Percentiles rank a stretch among this genome's conserved stretches.
These are phyloP conservation scores for Geococcyx californianus DNA, from an alignment of 2,113 vertebrate genomes.

Conservation along the genomic window DNA sequence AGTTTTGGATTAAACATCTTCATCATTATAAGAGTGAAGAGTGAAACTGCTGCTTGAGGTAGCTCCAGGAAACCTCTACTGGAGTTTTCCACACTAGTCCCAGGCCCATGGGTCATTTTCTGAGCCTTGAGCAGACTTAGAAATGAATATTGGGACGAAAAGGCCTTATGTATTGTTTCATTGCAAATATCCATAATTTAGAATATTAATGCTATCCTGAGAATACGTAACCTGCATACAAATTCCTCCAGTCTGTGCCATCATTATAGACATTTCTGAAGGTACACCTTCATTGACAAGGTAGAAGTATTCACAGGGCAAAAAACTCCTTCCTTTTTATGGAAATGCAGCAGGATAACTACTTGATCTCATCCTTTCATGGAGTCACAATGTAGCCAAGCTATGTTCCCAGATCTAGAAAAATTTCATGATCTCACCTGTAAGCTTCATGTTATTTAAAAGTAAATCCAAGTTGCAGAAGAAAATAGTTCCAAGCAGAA, in stretches of 20 bases:
- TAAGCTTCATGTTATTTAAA: not conserved
- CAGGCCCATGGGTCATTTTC: not conserved
- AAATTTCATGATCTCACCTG: not conserved
- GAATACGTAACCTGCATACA: not conserved
- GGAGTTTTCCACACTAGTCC: not conserved
- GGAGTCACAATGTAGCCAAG: not conserved
- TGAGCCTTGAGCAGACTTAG: not conserved
- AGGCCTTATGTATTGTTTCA: not conserved
- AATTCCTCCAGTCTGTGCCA: not conserved
- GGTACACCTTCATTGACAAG: fast-evolving
- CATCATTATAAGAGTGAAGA: not conserved
- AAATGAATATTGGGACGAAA: not conserved
- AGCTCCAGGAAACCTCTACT: not conserved
- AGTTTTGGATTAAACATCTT: not conserved
- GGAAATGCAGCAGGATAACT: fast-evolving
- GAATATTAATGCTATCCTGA: not conserved
- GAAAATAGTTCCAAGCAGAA: not conserved
- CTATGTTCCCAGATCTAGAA: not conserved
- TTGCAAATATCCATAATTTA: not conserved
- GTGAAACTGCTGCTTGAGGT: not conserved
- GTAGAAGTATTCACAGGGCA: not conserved
- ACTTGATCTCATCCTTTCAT: not conserved
- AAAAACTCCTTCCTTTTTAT: not conserved
- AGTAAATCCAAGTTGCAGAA: not conserved
- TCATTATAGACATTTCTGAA: not conserved